phyloP scores from a whole-genome alignment of 2,888 invertebrate species.

The Neuroscelio doddi region DNA sequence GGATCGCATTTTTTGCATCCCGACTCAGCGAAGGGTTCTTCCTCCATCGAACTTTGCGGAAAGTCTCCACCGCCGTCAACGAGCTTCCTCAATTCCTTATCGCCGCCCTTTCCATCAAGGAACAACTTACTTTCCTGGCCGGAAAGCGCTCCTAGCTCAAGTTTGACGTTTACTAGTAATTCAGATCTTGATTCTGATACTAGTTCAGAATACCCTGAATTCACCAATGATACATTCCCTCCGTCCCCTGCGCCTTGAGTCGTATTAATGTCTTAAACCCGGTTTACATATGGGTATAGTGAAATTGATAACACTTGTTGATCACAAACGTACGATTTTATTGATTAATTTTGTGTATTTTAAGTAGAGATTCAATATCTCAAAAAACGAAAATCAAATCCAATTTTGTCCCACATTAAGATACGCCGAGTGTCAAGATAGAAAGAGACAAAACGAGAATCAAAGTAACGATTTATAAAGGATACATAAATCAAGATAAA shows the following conservation, averaged over 20 bases:
- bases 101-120: slow-evolving; percentile 72
- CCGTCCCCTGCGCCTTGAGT: slow-evolving; percentile 68
- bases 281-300: no score
- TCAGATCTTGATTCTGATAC: slow-evolving; percentile 69
- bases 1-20: slow-evolving; percentile 64
- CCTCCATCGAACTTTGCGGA: slow-evolving; percentile 61
- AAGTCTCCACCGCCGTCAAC: slow-evolving; percentile 75
- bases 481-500: no score
- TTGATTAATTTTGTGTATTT: no score
- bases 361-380: no score
- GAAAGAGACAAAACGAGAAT: no score
- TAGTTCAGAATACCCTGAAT: slow-evolving; percentile 71
- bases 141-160: slow-evolving; percentile 69
- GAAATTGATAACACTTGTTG: no score
- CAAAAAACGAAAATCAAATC: no score
- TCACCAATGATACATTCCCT: slow-evolving; percentile 69
- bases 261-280: not conserved
- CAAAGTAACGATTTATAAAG: no score
- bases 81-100: slow-evolving; percentile 75
- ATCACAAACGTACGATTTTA: no score
- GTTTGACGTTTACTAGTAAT: slow-evolving; percentile 70
- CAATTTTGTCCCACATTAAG: no score
- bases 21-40: slow-evolving; percentile 61
- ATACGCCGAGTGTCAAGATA: no score
- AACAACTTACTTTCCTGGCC: slow-evolving; percentile 66